Percentiles rank a stretch among this genome's conserved stretches.
Evolutionary conservation across 1,140 invertebrate genomes (phyloP).

Genomic region (Zaprionus africanus): DNA sequence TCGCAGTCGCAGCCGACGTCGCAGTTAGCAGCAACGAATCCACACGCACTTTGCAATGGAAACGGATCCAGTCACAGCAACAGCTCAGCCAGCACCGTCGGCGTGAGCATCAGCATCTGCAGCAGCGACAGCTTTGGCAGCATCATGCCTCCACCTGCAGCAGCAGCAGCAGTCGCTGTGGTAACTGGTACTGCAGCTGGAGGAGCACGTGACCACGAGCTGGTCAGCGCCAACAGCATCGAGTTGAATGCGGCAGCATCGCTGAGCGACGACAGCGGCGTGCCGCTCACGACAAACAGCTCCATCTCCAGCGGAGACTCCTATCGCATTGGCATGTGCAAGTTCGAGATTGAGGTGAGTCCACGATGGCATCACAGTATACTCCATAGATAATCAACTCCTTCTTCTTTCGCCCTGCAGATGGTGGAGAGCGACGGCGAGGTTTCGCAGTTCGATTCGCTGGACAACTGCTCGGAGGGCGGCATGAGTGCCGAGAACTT

Average conservation of each 20-base stretch:
- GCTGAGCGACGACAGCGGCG: slow-evolving; percentile 86
- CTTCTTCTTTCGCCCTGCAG: slow-evolving; percentile 64
- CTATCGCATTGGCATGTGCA: slow-evolving; percentile 84
- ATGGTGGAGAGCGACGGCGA: slow-evolving; percentile 89
- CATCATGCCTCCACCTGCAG: slow-evolving; percentile 53
- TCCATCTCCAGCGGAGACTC: slow-evolving; percentile 86
- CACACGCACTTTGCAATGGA: slow-evolving; percentile 38
- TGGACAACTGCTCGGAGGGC: slow-evolving; percentile 88
- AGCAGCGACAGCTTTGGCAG: slow-evolving; percentile 80
- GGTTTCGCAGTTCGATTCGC: slow-evolving; percentile 88
- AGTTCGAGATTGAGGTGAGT: slow-evolving; percentile 85
- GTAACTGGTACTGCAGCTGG: background rate
- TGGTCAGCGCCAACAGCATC: slow-evolving; percentile 81
- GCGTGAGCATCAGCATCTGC: slow-evolving; percentile 57
- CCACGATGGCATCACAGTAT: too few relatives aligned
- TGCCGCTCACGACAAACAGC: slow-evolving; percentile 85
- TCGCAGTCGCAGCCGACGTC: background rate
- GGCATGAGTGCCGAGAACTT: slow-evolving; percentile 91
- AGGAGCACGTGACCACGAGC: slow-evolving; percentile 60
- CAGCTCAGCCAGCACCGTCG: slow-evolving; percentile 12
- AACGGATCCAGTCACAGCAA: slow-evolving; percentile 45
- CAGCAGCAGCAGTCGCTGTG: background rate
- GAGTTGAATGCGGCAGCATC: slow-evolving; percentile 82
- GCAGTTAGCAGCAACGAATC: slow-evolving; percentile 11
- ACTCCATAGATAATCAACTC: too few relatives aligned